Percentiles rank a stretch among this genome's conserved stretches.
phyloP scores from a whole-genome alignment of 2,888 invertebrate species.

The Cheiracanthium punctorium region DNA sequence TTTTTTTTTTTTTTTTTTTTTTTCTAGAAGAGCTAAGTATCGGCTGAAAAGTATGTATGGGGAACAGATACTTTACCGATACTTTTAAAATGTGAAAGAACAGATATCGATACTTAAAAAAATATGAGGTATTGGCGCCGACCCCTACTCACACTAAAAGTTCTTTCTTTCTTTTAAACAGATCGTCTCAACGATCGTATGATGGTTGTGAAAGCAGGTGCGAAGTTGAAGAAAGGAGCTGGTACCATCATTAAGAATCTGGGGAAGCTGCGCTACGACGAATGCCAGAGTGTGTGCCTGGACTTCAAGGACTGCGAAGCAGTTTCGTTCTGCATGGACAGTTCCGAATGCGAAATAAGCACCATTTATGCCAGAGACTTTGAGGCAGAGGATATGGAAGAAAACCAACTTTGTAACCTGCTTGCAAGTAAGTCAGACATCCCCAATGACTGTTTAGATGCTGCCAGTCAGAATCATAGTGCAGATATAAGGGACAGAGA shows the following conservation, averaged over 20 bases:
- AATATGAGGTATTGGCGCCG: no score
- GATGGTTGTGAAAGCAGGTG: conserved; percentile 27
- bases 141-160: no score
- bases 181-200: conserved; percentile 35
- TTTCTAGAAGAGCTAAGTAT: no score
- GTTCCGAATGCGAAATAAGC: conserved; percentile 15
- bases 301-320: conserved; percentile 56
- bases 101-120: no score
- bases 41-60: no score
- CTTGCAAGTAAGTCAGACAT: conserved; percentile 47
- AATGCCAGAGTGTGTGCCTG: conserved; percentile 50
- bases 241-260: conserved; percentile 33
- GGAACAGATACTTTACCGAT: no score
- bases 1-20: no score
- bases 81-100: no score
- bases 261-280: conserved; percentile 47
- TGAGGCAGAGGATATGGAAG: neutral
- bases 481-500: no score
- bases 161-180: no score
- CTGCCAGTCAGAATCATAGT: no score
- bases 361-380: conserved; percentile 28
- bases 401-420: conserved; percentile 31
- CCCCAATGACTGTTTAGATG: no score
- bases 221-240: conserved; percentile 32
- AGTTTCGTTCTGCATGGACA: conserved; percentile 37